phyloP scores from a whole-genome alignment of 2,113 vertebrate genomes.

The Neodontobutis hainanensis region DNA sequence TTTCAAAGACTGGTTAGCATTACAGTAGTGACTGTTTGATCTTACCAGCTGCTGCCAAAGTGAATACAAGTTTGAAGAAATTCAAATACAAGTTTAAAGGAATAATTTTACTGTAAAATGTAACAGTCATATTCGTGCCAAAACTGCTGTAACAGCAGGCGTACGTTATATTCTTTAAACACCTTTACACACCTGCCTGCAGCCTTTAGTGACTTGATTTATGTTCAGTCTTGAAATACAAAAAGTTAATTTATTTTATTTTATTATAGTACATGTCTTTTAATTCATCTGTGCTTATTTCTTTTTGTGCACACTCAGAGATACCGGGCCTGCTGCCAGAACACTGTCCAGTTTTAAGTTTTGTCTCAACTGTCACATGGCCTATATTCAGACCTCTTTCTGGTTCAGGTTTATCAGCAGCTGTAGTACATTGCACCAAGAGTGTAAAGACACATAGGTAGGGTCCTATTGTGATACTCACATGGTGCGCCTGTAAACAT shows the following conservation, averaged over 20 bases:
- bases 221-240: slow-evolving; percentile 82
- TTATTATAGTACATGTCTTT: slow-evolving; percentile 51
- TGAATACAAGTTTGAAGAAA: not conserved
- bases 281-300: too few species aligned
- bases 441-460: not conserved
- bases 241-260: slow-evolving; percentile 82
- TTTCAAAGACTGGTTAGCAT: slow-evolving; percentile 11
- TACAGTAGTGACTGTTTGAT: not conserved
- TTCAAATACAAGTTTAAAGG: not conserved
- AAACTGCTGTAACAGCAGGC: slow-evolving; percentile 20
- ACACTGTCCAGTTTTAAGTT: slow-evolving; percentile 21
- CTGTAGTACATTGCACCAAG: slow-evolving; percentile 8
- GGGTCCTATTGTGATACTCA: slow-evolving; percentile 77
- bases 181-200: slow-evolving; percentile 86
- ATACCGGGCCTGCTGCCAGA: not conserved
- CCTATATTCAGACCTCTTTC: slow-evolving; percentile 27
- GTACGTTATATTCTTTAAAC: slow-evolving; percentile 46
- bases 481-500: slow-evolving; percentile 91
- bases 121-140: not conserved
- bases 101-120: not conserved
- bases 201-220: slow-evolving; percentile 85
- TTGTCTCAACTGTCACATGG: slow-evolving; percentile 20
- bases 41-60: not conserved
- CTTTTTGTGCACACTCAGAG: too few species aligned
- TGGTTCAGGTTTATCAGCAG: slow-evolving; percentile 16